These are phyloP conservation scores for Altica lythri DNA, from an alignment of 2,888 invertebrate genomes.

Conservation along the genomic window DNA sequence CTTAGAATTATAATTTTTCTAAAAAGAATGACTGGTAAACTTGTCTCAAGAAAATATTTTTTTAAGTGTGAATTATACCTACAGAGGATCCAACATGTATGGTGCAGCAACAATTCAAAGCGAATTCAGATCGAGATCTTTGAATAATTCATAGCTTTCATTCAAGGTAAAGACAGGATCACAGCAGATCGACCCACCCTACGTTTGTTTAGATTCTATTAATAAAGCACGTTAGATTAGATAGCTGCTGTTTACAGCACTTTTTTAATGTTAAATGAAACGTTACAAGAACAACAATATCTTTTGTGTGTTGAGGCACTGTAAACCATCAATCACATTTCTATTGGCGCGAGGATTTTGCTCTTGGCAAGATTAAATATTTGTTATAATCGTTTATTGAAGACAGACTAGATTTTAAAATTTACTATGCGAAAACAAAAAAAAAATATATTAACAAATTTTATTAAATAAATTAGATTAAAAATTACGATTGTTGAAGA, in stretches of 20 bases:
- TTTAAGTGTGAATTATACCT: not conserved
- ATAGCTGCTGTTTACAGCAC: constrained; percentile 51
- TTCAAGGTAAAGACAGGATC: constrained; percentile 53
- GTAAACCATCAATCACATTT: too few species aligned
- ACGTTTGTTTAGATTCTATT: constrained; percentile 53
- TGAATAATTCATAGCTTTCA: constrained; percentile 54
- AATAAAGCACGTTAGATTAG: constrained; percentile 54
- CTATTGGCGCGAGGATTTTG: too few species aligned
- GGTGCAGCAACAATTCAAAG: constrained; percentile 53
- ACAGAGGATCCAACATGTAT: constrained; percentile 47
- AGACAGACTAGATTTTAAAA: too few species aligned
- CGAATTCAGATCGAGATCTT: constrained; percentile 54
- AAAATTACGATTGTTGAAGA: too few species aligned
- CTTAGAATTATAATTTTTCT: not conserved
- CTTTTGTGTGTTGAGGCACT: too few species aligned
- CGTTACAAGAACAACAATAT: too few species aligned
- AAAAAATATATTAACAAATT: too few species aligned
- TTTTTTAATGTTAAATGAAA: constrained; percentile 51
- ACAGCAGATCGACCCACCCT: constrained; percentile 45
- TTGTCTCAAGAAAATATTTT: not conserved
- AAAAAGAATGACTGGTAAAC: not conserved
- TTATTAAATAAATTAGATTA: too few species aligned
- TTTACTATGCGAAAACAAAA: too few species aligned
- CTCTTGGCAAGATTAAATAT: too few species aligned
- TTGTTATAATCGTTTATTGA: too few species aligned